Evolutionary conservation across 2,797 vertebrate species (phyloP).

Genomic region (Acanthurus tractus): DNA sequence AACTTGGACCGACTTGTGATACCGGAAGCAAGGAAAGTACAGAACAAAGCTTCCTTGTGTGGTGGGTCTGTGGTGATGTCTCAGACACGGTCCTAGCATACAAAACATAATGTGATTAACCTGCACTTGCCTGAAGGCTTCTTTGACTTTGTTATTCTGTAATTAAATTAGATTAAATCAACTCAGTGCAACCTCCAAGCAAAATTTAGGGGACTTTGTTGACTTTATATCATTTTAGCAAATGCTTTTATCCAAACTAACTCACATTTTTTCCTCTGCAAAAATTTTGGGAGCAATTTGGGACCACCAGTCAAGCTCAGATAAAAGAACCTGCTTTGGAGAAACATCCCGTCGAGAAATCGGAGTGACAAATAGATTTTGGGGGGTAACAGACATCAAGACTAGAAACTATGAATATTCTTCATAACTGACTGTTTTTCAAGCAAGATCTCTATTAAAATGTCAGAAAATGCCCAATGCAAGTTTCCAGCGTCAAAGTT

Average conservation of each 20-base stretch:
- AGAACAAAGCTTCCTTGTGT: constrained; percentile 26
- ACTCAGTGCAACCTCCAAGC: constrained; percentile 11
- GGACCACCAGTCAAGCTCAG: neutral
- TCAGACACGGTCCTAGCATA: constrained; percentile 24
- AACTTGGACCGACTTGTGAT: constrained; percentile 58
- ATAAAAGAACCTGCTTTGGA: neutral
- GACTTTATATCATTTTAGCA: constrained; percentile 14
- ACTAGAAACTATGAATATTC: too few species aligned
- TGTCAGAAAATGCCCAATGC: too few species aligned
- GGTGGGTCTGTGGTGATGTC: constrained; percentile 12
- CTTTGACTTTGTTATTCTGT: constrained; percentile 25
- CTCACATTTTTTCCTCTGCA: neutral
- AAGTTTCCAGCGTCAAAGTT: too few species aligned
- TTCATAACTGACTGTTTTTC: too few species aligned
- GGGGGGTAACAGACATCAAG: too few species aligned
- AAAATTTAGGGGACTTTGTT: neutral
- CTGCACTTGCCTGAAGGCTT: constrained; percentile 32
- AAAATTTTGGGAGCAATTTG: neutral
- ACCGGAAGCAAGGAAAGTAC: constrained; percentile 11
- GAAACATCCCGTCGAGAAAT: neutral
- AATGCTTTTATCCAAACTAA: constrained; percentile 23
- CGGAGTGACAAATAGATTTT: too few species aligned
- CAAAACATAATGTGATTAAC: constrained; percentile 39
- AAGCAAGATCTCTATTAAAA: too few species aligned
- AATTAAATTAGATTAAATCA: constrained; percentile 36